Conservation (phyloP, 1,140 invertebrate genomes). For the Trichogramma pretiosum region DNA sequence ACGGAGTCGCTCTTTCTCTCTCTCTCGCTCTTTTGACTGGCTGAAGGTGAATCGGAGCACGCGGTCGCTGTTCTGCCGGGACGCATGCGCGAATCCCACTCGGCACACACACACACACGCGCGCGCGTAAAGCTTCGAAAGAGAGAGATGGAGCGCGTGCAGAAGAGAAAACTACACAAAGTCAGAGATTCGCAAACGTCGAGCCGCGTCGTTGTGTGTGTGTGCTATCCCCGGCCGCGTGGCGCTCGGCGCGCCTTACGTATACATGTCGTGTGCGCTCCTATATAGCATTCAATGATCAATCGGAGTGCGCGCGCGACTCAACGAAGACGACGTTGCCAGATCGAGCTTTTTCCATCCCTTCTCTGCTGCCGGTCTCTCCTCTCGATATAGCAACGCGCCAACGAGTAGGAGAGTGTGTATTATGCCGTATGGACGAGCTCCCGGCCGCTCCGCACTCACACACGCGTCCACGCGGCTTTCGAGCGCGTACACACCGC, state of each 20-base stretch:
- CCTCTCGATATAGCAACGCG: too few species aligned
- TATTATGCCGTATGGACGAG: too few species aligned
- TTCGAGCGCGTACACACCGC: background rate
- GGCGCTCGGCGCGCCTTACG: conserved; percentile 29
- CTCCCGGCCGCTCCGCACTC: background rate
- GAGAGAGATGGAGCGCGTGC: conserved; percentile 16
- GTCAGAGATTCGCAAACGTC: too few species aligned
- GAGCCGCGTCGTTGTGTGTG: conserved; percentile 27
- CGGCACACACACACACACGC: conserved; percentile 24
- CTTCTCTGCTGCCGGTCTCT: conserved; percentile 6
- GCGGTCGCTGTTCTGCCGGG: too few species aligned
- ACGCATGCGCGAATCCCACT: too few species aligned
- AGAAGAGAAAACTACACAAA: too few species aligned
- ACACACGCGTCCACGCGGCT: background rate
- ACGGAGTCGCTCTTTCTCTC: conserved; percentile 3
- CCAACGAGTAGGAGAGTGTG: too few species aligned
- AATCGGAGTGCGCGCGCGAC: too few species aligned
- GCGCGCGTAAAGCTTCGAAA: background rate
- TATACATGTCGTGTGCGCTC: too few species aligned
- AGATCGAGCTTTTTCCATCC: conserved; percentile 19
- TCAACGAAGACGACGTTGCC: conserved; percentile 39
- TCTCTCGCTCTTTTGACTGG: conserved; percentile 30
- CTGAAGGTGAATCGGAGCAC: too few species aligned
- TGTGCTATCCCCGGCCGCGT: conserved; percentile 41
- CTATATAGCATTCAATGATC: too few species aligned